Base-by-base conservation (phyloP, 1,140 invertebrate genomes). In the Proales similis region DNA sequence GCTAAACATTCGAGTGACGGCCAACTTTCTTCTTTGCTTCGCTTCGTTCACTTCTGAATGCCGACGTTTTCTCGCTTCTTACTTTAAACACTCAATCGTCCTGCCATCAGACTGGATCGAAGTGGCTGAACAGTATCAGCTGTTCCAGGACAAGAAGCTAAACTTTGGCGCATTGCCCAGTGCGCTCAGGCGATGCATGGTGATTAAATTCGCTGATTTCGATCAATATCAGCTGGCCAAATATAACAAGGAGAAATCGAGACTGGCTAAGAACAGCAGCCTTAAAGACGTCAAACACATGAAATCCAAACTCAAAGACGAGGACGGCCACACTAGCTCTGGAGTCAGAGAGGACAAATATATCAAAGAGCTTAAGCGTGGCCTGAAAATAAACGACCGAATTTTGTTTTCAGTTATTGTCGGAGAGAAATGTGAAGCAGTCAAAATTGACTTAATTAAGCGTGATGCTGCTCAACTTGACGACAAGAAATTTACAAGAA, bases 31-130 rank as follows among this genome's bases (percentile, higher is more conserved):
- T 27, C 57, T 79, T 49, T 72, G 75, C 12, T 67, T 73, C 60
- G 74, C 77, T 24, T 65, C 77, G 6, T 71, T 68, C 43, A 61
- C 68, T 6, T 48, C 66, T 17, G 29, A 66, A 5, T 77, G 75
- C 61, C 64, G 75, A 14, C 68, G 67, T 4, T 78, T 66, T 66
- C 61, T 79, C 36, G 71, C 69, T 60, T 76, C 72, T 62, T 79
- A 79, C 63, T 79, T 73, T 66, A 66, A 66, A 46, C 38, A 63
- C 6, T 67, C 70, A 2, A 70, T 78, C 14, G 65, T 65, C 63
- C 67, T 79, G 36, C 77, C 77, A n/a, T 75, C 75, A 4, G 77
- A 78, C 67, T 79, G 77, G 77, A 77, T 78, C 32, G 76, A 77
- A 65, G 75, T 78, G n/a, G 77, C 77, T 17, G 74, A 76, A 63